Conservation (phyloP, 2,113 vertebrate genomes). For the Catharus bicknelli region DNA sequence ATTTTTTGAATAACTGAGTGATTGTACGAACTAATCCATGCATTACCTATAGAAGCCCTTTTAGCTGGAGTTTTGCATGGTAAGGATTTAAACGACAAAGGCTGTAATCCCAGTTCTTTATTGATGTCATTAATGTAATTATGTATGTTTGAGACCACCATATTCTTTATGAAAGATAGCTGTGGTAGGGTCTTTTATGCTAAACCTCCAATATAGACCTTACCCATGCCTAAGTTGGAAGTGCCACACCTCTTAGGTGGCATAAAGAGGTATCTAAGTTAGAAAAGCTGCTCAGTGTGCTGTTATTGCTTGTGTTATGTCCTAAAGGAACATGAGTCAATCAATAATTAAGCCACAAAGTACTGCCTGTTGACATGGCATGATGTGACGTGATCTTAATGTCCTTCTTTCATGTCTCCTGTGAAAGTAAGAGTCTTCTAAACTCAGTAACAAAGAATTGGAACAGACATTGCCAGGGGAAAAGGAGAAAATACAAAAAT, state of each 20-base stretch:
- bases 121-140: not conserved
- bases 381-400: slow-evolving; percentile 63
- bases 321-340: slow-evolving; percentile 74
- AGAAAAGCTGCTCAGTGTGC: slow-evolving; percentile 51
- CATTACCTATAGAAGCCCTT: not conserved
- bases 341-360: slow-evolving; percentile 73
- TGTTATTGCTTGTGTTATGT: slow-evolving; percentile 70
- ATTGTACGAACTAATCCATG: not conserved
- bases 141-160: not conserved
- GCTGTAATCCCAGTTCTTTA: not conserved
- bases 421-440: slow-evolving; percentile 51
- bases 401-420: slow-evolving; percentile 64
- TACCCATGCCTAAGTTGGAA: not conserved
- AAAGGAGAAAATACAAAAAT: slow-evolving; percentile 27
- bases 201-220: not conserved
- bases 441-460: slow-evolving; percentile 34
- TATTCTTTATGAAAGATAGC: not conserved
- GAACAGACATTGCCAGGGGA: not conserved
- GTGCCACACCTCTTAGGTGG: slow-evolving; percentile 24
- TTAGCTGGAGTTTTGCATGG: not conserved
- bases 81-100: not conserved
- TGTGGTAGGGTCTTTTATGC: not conserved
- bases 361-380: slow-evolving; percentile 70
- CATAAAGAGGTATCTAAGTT: slow-evolving; percentile 38
- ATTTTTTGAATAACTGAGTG: not conserved